Conservation (phyloP, 2,797 vertebrate species). For the Macroramphosus scolopax region DNA sequence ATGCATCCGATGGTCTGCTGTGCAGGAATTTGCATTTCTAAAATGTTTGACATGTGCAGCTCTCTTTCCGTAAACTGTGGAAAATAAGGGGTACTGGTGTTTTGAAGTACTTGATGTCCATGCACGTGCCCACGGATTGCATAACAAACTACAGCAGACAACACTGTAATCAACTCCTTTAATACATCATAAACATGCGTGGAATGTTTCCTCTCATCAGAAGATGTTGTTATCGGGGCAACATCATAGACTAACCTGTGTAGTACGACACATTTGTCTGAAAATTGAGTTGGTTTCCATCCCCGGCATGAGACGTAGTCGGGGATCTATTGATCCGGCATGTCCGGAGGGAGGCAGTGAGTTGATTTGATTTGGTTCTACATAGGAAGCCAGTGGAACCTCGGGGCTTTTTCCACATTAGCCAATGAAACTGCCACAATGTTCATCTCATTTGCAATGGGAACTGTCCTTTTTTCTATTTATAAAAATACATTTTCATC, state of each 20-base stretch:
- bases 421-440: slow-evolving; percentile 64
- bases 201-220: slow-evolving; percentile 16
- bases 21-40: slow-evolving; percentile 36
- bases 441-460: slow-evolving; percentile 30
- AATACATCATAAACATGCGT: slow-evolving; percentile 14
- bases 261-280: slow-evolving; percentile 31
- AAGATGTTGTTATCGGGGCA: slow-evolving; percentile 23
- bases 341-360: slow-evolving; percentile 58
- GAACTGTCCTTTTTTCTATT: slow-evolving; percentile 14
- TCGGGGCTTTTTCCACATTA: slow-evolving; percentile 81
- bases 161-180: slow-evolving; percentile 1
- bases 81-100: slow-evolving; percentile 29
- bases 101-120: too few relatives aligned
- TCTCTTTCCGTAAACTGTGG: slow-evolving; percentile 35
- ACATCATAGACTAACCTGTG: slow-evolving; percentile 20
- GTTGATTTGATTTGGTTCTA: slow-evolving; percentile 73
- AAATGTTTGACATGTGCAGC: too few relatives aligned
- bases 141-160: slow-evolving; percentile 23
- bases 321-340: slow-evolving; percentile 67
- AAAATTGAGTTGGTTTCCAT: slow-evolving; percentile 58
- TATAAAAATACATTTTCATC: slow-evolving; percentile 4
- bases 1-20: too few relatives aligned
- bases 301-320: slow-evolving; percentile 48
- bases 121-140: slow-evolving; percentile 14
- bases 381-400: slow-evolving; percentile 68